Evolutionary conservation across 1,140 invertebrate species (phyloP).

Genomic region (Conus ventricosus): DNA sequence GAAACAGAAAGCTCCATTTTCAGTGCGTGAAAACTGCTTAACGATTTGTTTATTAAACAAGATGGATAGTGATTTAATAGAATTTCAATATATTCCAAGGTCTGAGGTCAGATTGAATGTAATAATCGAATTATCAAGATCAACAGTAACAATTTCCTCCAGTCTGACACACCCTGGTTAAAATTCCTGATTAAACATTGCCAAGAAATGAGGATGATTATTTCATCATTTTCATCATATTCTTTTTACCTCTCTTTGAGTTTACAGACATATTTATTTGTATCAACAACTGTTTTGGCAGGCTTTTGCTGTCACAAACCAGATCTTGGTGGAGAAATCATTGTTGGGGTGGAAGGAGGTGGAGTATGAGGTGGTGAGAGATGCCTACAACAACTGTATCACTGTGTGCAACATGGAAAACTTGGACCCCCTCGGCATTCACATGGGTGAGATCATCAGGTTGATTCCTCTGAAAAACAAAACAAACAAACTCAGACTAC

Average conservation of each 20-base stretch:
- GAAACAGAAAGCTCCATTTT: too few relatives aligned
- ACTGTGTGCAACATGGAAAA: slow-evolving; percentile 99
- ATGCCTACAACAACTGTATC: slow-evolving; percentile 97
- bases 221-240: background rate
- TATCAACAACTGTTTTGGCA: slow-evolving; percentile 9
- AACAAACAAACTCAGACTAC: too few relatives aligned
- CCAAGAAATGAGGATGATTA: too few relatives aligned
- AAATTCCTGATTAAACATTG: too few relatives aligned
- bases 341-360: slow-evolving; percentile 99
- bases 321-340: slow-evolving; percentile 91
- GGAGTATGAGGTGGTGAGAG: slow-evolving; percentile 98
- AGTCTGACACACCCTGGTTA: too few relatives aligned
- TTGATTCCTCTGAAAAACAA: background rate
- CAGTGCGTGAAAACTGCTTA: background rate
- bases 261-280: background rate
- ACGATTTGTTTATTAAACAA: too few relatives aligned
- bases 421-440: slow-evolving; percentile 97
- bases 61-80: too few relatives aligned
- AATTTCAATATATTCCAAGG: too few relatives aligned
- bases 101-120: too few relatives aligned
- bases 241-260: background rate
- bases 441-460: slow-evolving; percentile 82
- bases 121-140: too few relatives aligned
- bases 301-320: slow-evolving; percentile 58
- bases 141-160: too few relatives aligned